Evolutionary conservation across 2,797 vertebrate genomes (phyloP).

Genomic region (Neopelma chrysocephalum): DNA sequence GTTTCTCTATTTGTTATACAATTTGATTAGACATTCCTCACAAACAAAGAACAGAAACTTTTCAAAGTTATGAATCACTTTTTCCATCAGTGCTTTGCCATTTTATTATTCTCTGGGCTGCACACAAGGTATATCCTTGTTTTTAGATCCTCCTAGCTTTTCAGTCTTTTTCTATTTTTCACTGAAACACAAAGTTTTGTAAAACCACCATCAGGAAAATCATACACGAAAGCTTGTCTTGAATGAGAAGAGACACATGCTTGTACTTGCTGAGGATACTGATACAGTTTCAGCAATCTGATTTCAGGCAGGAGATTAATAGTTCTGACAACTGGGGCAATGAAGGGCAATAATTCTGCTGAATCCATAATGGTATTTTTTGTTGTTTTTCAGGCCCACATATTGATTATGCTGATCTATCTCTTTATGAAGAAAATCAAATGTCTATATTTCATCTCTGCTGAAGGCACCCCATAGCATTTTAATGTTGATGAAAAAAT

Average conservation of each 20-base stretch:
- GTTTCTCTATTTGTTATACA: background rate
- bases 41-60: background rate
- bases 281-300: background rate
- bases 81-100: background rate
- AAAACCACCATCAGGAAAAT: background rate
- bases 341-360: background rate
- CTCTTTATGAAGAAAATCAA: background rate
- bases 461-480: background rate
- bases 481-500: background rate
- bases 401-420: conserved; percentile 7
- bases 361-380: background rate
- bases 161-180: background rate
- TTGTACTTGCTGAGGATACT: background rate
- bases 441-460: conserved; percentile 1
- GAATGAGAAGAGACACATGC: background rate
- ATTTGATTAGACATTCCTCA: background rate
- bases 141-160: background rate
- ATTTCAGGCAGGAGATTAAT: conserved; percentile 5
- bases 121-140: background rate
- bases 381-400: background rate
- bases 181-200: background rate
- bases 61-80: background rate
- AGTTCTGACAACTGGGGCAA: background rate
- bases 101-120: background rate
- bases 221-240: background rate